Base-by-base conservation (phyloP, 1,140 invertebrate species). In the Paramacrobiotus metropolitanus region DNA sequence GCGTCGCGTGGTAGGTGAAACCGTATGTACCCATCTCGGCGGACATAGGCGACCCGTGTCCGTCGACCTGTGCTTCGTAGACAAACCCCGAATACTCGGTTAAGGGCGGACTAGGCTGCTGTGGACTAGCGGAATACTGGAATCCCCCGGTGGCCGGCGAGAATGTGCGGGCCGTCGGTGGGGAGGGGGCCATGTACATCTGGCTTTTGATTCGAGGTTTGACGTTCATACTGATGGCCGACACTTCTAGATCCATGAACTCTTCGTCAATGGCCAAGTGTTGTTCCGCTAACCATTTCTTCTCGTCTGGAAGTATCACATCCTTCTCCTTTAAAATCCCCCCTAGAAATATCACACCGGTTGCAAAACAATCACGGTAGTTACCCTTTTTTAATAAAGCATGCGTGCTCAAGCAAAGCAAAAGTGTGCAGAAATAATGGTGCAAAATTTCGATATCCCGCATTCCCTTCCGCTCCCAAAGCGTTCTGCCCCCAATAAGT, bases 211-310 rank as follows among this genome's bases (percentile, higher is more conserved):
- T 55, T 15, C 48, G 48, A 15, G 48, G 48, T 4, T 55, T 55
- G 48, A 55, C 24, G 24, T 55, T 55, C 48, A 55, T 55, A 24
- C 28, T 55, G 48, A 55, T 55, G 48, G 48, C 48, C 15, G 48
- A 55, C 15, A 55, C 48, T 24, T 55, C 48, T 0, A 55, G 48
- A 24, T 55, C 48, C 48, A 20, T 4, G 0, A 9, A 15, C 15
- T 55, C 48, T 9, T 55, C 48, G 4, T 55, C 48, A 4, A 55
- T 15, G 48, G 15, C 4, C 15, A 24, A 20, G 15, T 15, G 9
- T 24, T 55, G 48, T 24, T 55, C 48, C 15, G 48, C 15, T 24
- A 55, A 24, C 15, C 24, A 55, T 15, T 24, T 15, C 15, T 28
- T 15, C 24, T 55, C 15, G 15, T 55, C 4, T n/a, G n/a, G n/a